Base-by-base conservation (phyloP, 2,888 invertebrate genomes). In the Oscheius onirici region DNA sequence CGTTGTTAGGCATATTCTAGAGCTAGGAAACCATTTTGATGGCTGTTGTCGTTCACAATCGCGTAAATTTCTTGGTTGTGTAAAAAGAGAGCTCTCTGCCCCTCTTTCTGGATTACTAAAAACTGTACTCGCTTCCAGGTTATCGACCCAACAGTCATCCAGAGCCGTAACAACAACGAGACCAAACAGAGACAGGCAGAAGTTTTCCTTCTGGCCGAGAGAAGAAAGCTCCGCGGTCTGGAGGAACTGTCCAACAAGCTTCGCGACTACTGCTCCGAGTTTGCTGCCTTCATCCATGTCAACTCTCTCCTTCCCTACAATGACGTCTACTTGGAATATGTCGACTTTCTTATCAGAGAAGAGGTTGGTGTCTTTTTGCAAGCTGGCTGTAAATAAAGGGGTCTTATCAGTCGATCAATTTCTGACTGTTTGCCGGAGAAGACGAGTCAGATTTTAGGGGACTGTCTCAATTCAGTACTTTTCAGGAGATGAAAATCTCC, bases 101-200 rank as follows among this genome's bases (percentile, higher is more conserved):
- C n/a, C n/a, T n/a, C n/a, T n/a, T n/a, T n/a, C n/a, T n/a, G n/a
- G n/a, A n/a, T n/a, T n/a, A n/a, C n/a, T n/a, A n/a, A n/a, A n/a
- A n/a, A n/a, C n/a, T n/a, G n/a, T n/a, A 8, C 34, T 6, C 8
- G 34, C 8, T 24, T 41, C 17, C 22, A 61, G 61, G 61, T 61
- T 2, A 28, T 46, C 10, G 46, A 61, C 24, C 28, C 20, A 2
- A 17, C 0, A 13, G 44, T 61, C 24, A 15, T 22, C 20, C 15
- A 61, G 22, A 44, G 61, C 20, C 41, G 44, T 1, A 22, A 61
- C 2, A 44, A 61, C 17, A 61, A 61, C 11, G 46, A 61, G 28
- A 17, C 10, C 49, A 15, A 24, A 20, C 5, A 20, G 22, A 44
- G 20, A 11, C 11, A 44, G 1, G 17, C 49, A 6, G 26, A 26